Conservation (phyloP, 2,797 vertebrate species). For the Pelochelys cantorii region DNA sequence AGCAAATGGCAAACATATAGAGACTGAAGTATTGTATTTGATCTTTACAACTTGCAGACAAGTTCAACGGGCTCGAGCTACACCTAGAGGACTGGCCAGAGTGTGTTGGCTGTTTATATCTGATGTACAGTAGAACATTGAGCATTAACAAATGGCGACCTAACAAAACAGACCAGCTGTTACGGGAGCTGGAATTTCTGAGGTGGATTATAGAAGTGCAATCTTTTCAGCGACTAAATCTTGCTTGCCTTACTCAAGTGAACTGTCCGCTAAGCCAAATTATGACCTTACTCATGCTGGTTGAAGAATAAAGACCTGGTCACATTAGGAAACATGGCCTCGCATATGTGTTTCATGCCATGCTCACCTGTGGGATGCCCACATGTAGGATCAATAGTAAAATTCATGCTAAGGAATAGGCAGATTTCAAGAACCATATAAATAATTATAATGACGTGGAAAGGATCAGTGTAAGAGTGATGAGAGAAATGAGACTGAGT, state of each 20-base stretch:
- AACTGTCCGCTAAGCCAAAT: slow-evolving; percentile 71
- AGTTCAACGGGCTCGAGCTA: slow-evolving; percentile 76
- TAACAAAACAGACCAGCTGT: slow-evolving; percentile 75
- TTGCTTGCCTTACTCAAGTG: slow-evolving; percentile 76
- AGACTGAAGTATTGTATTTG: slow-evolving; percentile 78
- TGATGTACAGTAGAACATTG: slow-evolving; percentile 76
- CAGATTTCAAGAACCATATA: slow-evolving; percentile 29
- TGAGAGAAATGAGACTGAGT: background rate
- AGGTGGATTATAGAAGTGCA: slow-evolving; percentile 68
- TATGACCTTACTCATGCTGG: slow-evolving; percentile 59
- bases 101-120: slow-evolving; percentile 78
- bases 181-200: slow-evolving; percentile 76
- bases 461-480: background rate
- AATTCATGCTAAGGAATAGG: slow-evolving; percentile 34
- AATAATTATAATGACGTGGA: background rate
- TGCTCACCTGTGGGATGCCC: background rate
- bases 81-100: slow-evolving; percentile 75
- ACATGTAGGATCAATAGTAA: background rate
- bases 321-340: slow-evolving; percentile 70
- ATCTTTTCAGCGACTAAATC: slow-evolving; percentile 72
- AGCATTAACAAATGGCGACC: slow-evolving; percentile 76
- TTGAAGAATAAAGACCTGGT: slow-evolving; percentile 71
- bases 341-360: slow-evolving; percentile 50
- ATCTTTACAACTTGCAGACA: slow-evolving; percentile 77
- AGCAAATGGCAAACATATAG: slow-evolving; percentile 77